Evolutionary conservation across 1,140 invertebrate genomes (phyloP).

Genomic region (Tribolium madens): DNA sequence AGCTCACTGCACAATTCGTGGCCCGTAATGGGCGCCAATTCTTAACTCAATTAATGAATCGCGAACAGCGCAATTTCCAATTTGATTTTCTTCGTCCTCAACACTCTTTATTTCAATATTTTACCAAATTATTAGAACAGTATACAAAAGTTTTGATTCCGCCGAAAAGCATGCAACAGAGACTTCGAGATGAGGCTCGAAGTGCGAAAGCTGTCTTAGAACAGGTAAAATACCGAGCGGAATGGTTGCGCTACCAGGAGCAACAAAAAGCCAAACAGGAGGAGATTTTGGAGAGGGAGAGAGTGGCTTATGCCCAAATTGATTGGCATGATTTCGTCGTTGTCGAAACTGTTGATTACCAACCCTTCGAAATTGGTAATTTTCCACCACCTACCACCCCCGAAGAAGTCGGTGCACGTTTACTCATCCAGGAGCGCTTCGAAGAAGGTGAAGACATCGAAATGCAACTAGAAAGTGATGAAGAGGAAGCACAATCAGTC

Average conservation of each 20-base stretch:
- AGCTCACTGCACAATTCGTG: slow-evolving; percentile 98
- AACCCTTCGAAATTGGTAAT: slow-evolving; percentile 94
- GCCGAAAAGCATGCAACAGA: slow-evolving; percentile 88
- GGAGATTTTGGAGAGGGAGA: slow-evolving; percentile 93
- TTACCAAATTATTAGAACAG: slow-evolving; percentile 97
- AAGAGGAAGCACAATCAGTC: slow-evolving; percentile 66
- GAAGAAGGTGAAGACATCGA: slow-evolving; percentile 75
- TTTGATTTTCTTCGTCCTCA: slow-evolving; percentile 99
- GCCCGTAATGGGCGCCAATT: slow-evolving; percentile 98
- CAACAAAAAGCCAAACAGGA: slow-evolving; percentile 92
- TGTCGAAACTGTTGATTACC: slow-evolving; percentile 99
- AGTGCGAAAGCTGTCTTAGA: slow-evolving; percentile 85
- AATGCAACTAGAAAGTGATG: slow-evolving; percentile 82
- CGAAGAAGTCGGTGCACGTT: slow-evolving; percentile 94
- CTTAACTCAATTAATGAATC: slow-evolving; percentile 97
- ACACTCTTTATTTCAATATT: slow-evolving; percentile 98
- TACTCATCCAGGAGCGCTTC: slow-evolving; percentile 84
- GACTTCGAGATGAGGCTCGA: slow-evolving; percentile 83
- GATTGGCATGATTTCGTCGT: slow-evolving; percentile 99
- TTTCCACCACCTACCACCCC: slow-evolving; percentile 98
- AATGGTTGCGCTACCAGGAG: slow-evolving; percentile 96
- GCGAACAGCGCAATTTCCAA: slow-evolving; percentile 98
- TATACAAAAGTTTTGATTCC: slow-evolving; percentile 97
- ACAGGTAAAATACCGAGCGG: slow-evolving; percentile 93
- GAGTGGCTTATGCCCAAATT: slow-evolving; percentile 97